Evolutionary conservation across 53 echinoderm and acorn worm species (phyloP), one percentile per base, ranked within the genome.

Genomic region (Holothuria scabra): DNA sequence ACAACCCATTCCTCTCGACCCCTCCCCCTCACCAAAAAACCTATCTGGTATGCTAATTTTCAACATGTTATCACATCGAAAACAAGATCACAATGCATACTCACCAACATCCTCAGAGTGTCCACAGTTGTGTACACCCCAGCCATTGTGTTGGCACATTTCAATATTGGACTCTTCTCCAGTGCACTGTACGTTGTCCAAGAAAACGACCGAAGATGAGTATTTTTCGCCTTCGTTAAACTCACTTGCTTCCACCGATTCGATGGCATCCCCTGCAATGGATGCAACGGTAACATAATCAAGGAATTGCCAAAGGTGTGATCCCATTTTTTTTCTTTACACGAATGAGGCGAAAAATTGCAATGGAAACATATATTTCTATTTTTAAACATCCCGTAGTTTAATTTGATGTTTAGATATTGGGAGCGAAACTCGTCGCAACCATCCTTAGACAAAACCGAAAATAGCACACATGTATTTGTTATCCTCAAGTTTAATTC

Each of bases 61-160:
- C 48, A 12, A n/a, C 8, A 34, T 6, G 70, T 7, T 67, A 28
- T 21, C 33, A 44, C 48, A 12, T 48, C 48, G 48, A 37, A 48
- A 30, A 56, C 63, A n/a, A n/a, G 16, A 19, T 48, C 48, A 29
- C 16, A 65, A 19, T 35, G 12, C 14, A 24, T 74, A 24, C 76
- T 60, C 84, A 99, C 99, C 99, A 64, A 94, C 94, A 87, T 99
- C 99, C 86, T 99, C 99, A 18, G 89, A 85, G 41, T 99, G 99
- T 5, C 89, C 99, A 46, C 94, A 94, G 61, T 89, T 88, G 74
- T 90, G 94, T 67, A 69, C 61, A 13, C 91, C 91, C 99, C 99
- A 99, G 23, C 82, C 52, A 35, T 81, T 49, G 66, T 89, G 89
- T 10, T 44, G 66, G 59, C 99, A 99, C 46, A 92, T 92, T 28